Conservation (phyloP, 1,140 invertebrate species). For the Neodiprion pinetum region DNA sequence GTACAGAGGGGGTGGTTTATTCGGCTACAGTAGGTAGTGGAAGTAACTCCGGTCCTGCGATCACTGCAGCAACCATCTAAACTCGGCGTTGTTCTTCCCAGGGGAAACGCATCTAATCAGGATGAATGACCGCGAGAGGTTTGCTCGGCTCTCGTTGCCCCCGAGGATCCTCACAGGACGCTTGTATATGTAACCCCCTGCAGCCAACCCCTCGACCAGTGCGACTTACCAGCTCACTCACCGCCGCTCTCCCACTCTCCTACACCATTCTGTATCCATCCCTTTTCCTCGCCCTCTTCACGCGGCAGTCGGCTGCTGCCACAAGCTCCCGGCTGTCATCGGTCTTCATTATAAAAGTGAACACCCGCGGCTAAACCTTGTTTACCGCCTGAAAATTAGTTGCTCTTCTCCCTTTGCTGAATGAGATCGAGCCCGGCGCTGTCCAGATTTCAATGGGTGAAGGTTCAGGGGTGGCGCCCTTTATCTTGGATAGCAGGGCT, state of each 20-base stretch:
- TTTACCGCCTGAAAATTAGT: constrained; percentile 28
- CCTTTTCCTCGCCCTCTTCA: constrained; percentile 31
- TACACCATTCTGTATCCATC: constrained; percentile 32
- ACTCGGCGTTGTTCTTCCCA: constrained; percentile 35
- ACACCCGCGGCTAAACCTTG: constrained; percentile 41
- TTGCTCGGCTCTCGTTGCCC: not conserved
- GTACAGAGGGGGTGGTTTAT: constrained; percentile 9
- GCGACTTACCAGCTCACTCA: constrained; percentile 18
- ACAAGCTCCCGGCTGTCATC: constrained; percentile 38
- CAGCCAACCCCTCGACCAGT: constrained; percentile 26
- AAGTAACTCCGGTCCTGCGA: constrained; percentile 37
- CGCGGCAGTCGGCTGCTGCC: not conserved
- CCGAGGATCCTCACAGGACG: not conserved
- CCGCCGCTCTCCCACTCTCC: constrained; percentile 29
- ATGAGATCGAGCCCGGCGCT: not conserved
- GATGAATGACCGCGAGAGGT: constrained; percentile 40
- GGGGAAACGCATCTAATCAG: constrained; percentile 52
- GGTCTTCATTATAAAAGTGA: constrained; percentile 53
- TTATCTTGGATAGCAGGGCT: too few species aligned
- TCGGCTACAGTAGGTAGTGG: constrained; percentile 27
- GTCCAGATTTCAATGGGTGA: not conserved
- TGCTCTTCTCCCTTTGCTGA: not conserved
- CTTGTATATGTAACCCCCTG: not conserved
- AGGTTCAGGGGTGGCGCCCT: not conserved
- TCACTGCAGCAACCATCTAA: too few species aligned